Evolutionary conservation across 1,140 invertebrate genomes (phyloP).

Genomic region (Leptinotarsa defecta): DNA sequence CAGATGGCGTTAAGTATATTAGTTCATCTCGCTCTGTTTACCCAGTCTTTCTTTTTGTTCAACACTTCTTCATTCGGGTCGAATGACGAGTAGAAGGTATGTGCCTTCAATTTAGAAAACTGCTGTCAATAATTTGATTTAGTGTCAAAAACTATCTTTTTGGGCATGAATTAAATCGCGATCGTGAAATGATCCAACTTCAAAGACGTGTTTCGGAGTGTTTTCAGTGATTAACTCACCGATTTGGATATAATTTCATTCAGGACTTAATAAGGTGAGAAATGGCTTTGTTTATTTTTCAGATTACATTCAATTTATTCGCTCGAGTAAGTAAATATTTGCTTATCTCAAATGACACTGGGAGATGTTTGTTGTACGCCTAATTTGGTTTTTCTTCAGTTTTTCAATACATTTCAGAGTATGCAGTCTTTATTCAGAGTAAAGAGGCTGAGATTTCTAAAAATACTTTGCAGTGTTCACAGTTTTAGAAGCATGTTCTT

Average conservation of each 20-base stretch:
- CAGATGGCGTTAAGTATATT: slow-evolving; percentile 16
- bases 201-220: background rate
- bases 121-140: slow-evolving; percentile 5
- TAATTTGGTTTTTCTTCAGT: background rate
- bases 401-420: background rate
- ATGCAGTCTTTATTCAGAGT: background rate
- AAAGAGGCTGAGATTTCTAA: slow-evolving; percentile 15
- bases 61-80: slow-evolving; percentile 12
- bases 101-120: background rate
- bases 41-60: background rate
- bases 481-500: slow-evolving; percentile 16
- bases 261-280: slow-evolving; percentile 15
- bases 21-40: slow-evolving; percentile 9
- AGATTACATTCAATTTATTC: slow-evolving; percentile 8
- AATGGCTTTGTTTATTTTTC: slow-evolving; percentile 19
- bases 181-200: background rate
- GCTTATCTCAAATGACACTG: background rate
- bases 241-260: background rate
- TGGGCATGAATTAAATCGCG: background rate
- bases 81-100: background rate
- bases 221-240: background rate
- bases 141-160: slow-evolving; percentile 9
- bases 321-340: slow-evolving; percentile 11
- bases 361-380: background rate
- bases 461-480: slow-evolving; percentile 11